Evolutionary conservation across 2,888 invertebrate species (phyloP).

Genomic region (Tetragonisca angustula): DNA sequence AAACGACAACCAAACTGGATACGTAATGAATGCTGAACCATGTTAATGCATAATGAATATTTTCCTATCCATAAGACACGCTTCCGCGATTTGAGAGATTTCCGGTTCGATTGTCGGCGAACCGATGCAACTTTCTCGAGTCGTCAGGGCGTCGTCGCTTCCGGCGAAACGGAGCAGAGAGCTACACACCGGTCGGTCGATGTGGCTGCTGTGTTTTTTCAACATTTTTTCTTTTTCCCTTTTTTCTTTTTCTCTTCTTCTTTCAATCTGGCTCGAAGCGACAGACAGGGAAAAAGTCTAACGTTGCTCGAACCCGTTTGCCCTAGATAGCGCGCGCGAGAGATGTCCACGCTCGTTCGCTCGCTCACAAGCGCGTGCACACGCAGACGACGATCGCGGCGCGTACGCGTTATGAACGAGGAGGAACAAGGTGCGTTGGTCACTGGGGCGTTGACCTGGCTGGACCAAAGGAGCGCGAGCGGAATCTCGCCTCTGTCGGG

Average conservation of each 20-base stretch:
- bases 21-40: no score
- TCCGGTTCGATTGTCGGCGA: background rate
- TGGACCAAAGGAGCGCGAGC: slow-evolving; percentile 79
- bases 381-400: slow-evolving; percentile 16
- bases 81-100: background rate
- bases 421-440: slow-evolving; percentile 81
- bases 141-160: slow-evolving; percentile 27
- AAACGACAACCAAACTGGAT: no score
- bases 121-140: slow-evolving; percentile 23
- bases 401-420: slow-evolving; percentile 67
- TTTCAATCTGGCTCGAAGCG: slow-evolving; percentile 41
- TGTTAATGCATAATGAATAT: background rate
- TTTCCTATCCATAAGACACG: background rate
- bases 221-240: slow-evolving; percentile 13
- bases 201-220: slow-evolving; percentile 32
- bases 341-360: slow-evolving; percentile 10
- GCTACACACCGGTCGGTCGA: background rate
- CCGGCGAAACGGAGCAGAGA: slow-evolving; percentile 6
- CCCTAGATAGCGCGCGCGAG: slow-evolving; percentile 65
- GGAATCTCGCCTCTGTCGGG: slow-evolving; percentile 60
- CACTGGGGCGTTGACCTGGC: slow-evolving; percentile 83
- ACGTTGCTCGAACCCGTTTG: slow-evolving; percentile 64
- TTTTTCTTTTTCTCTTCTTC: no score
- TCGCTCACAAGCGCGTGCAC: slow-evolving; percentile 29
- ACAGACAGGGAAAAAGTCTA: slow-evolving; percentile 66